phyloP scores from a whole-genome alignment of 2,888 invertebrate genomes.

The Euplexia lucipara region DNA sequence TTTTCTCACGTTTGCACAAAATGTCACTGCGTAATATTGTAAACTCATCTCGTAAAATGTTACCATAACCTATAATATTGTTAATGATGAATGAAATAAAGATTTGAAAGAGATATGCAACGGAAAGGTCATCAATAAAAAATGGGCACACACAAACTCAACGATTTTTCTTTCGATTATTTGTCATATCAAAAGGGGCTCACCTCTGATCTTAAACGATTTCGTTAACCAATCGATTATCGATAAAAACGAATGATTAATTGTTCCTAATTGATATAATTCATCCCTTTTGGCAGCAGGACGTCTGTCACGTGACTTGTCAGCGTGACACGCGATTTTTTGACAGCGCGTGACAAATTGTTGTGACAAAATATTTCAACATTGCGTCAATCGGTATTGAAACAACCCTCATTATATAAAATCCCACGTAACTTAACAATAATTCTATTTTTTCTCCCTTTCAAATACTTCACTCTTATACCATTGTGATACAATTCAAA shows the following conservation, averaged over 20 bases:
- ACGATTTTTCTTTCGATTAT: conserved; percentile 77
- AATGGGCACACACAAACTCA: conserved; percentile 63
- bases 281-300: conserved; percentile 81
- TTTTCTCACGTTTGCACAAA: conserved; percentile 56
- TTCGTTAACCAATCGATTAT: conserved; percentile 86
- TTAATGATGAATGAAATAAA: conserved; percentile 58
- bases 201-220: conserved; percentile 82
- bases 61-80: conserved; percentile 62
- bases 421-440: conserved; percentile 63
- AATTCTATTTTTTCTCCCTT: conserved; percentile 7
- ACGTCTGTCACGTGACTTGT: conserved; percentile 74
- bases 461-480: conserved; percentile 32
- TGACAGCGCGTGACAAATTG: conserved; percentile 90
- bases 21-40: conserved; percentile 54
- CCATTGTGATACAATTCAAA: conserved; percentile 51
- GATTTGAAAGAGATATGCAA: conserved; percentile 56
- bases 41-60: conserved; percentile 58
- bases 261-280: conserved; percentile 87
- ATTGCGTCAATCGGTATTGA: conserved; percentile 81
- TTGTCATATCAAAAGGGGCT: conserved; percentile 84
- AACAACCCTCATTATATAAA: conserved; percentile 77
- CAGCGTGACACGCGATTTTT: conserved; percentile 84
- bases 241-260: conserved; percentile 85
- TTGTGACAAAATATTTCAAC: conserved; percentile 91
- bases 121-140: conserved; percentile 67